A percentile compares a stretch with the other conserved stretches of the same genome.
These are phyloP conservation scores for Erannis defoliaria DNA, from an alignment of 2,888 invertebrate species.

Conservation along the genomic window DNA sequence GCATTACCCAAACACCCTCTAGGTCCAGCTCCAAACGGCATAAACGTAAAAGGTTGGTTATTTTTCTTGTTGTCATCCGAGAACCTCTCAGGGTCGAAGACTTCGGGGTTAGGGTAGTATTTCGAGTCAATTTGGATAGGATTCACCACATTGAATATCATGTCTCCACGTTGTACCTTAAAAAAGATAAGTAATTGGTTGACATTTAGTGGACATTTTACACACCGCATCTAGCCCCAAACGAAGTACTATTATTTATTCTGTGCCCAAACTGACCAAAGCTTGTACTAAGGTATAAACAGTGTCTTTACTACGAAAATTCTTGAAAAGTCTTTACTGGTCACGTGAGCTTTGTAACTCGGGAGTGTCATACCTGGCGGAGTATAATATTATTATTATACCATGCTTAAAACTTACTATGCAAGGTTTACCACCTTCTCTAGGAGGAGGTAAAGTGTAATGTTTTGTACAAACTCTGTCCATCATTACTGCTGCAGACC, in stretches of 20 bases:
- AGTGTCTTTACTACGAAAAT: too few species aligned
- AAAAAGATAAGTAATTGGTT: background rate
- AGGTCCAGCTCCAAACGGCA: slow-evolving; percentile 85
- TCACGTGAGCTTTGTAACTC: too few species aligned
- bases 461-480: slow-evolving; percentile 77
- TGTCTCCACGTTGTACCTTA: slow-evolving; percentile 55
- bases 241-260: too few species aligned
- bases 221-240: too few species aligned
- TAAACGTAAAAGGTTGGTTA: slow-evolving; percentile 76
- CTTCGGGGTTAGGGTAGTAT: slow-evolving; percentile 57
- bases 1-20: slow-evolving; percentile 81
- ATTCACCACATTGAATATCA: slow-evolving; percentile 57
- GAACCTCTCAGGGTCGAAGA: slow-evolving; percentile 78
- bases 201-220: too few species aligned
- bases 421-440: slow-evolving; percentile 56
- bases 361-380: too few species aligned
- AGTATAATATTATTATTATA: too few species aligned
- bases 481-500: slow-evolving; percentile 69
- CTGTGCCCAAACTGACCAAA: too few species aligned
- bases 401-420: slow-evolving; percentile 48
- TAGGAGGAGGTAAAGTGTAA: slow-evolving; percentile 65
- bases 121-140: slow-evolving; percentile 59
- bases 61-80: slow-evolving; percentile 72
- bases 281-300: too few species aligned
- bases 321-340: too few species aligned